phyloP scores from a whole-genome alignment of 2,888 invertebrate species.

The Drosophila niveifrons region DNA sequence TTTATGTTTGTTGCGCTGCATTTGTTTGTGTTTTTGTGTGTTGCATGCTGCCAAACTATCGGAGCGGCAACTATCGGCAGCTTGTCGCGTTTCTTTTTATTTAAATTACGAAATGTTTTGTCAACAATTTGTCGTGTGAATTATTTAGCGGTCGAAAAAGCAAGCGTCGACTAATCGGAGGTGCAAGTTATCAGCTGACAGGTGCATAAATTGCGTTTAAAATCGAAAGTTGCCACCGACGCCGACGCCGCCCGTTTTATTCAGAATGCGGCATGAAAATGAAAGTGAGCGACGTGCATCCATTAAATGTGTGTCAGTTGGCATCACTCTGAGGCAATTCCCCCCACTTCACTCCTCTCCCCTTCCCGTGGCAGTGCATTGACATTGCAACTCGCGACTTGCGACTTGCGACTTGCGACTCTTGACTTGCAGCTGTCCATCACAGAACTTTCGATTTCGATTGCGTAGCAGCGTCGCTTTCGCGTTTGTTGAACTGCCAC shows the following conservation, averaged over 20 bases:
- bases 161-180: slow-evolving; percentile 52
- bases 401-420: neutral
- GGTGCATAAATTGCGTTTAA: slow-evolving; percentile 77
- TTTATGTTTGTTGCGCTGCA: slow-evolving; percentile 33
- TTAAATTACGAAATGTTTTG: slow-evolving; percentile 80
- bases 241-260: slow-evolving; percentile 23
- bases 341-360: slow-evolving; percentile 12
- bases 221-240: slow-evolving; percentile 74
- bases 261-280: slow-evolving; percentile 64
- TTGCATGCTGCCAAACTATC: slow-evolving; percentile 62
- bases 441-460: slow-evolving; percentile 80
- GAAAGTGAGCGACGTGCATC: slow-evolving; percentile 74
- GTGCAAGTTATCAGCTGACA: slow-evolving; percentile 74
- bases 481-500: slow-evolving; percentile 77
- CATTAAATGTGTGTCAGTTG: slow-evolving; percentile 78
- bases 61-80: slow-evolving; percentile 68
- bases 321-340: slow-evolving; percentile 1
- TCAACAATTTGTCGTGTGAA: slow-evolving; percentile 81
- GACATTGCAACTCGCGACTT: slow-evolving; percentile 49
- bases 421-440: slow-evolving; percentile 69
- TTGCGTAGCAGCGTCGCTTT: slow-evolving; percentile 62
- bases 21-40: slow-evolving; percentile 16
- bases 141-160: slow-evolving; percentile 53
- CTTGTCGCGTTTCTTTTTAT: slow-evolving; percentile 61
- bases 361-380: slow-evolving; percentile 59